Evolutionary conservation across 2,888 invertebrate species (phyloP).

Genomic region (Eristalis pertinax): DNA sequence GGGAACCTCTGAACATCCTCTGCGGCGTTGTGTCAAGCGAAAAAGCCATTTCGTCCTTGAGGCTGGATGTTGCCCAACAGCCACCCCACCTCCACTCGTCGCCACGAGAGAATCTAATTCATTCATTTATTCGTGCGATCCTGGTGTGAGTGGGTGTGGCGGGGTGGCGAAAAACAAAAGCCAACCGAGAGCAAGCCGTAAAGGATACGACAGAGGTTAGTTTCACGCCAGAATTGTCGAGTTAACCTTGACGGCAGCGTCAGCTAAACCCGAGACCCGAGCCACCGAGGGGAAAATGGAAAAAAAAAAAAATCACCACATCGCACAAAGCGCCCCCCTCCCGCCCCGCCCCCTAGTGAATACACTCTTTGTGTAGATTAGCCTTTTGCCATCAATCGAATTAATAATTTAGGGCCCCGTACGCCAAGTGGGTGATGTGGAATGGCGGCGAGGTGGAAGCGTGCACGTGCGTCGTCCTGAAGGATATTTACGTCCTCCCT

Average conservation of each 20-base stretch:
- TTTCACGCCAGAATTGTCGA: slow-evolving; percentile 49
- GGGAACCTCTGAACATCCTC: slow-evolving; percentile 12
- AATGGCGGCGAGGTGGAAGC: no score
- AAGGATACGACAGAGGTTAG: slow-evolving; percentile 12
- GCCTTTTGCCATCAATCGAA: slow-evolving; percentile 40
- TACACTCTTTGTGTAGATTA: slow-evolving; percentile 10
- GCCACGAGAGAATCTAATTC: slow-evolving; percentile 36
- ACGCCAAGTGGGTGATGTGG: not conserved
- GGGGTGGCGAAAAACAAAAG: not conserved
- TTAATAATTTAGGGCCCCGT: slow-evolving; percentile 40
- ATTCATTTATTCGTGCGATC: slow-evolving; percentile 55
- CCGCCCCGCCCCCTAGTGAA: not conserved
- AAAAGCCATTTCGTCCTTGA: slow-evolving; percentile 11
- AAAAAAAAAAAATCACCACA: slow-evolving; percentile 24
- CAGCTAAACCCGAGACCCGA: not conserved
- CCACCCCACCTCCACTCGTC: no score
- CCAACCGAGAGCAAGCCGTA: not conserved
- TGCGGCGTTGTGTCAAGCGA: slow-evolving; percentile 25
- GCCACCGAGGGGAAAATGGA: slow-evolving; percentile 7
- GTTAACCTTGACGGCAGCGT: slow-evolving; percentile 39
- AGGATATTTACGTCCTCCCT: slow-evolving; percentile 19
- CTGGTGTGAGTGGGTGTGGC: no score
- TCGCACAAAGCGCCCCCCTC: not conserved
- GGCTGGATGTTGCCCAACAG: not conserved
- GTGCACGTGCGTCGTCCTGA: slow-evolving; percentile 12